A percentile compares a stretch with the other conserved stretches of the same genome.
phyloP scores from a whole-genome alignment of 2,113 vertebrate genomes.

The Pseudorasbora parva region DNA sequence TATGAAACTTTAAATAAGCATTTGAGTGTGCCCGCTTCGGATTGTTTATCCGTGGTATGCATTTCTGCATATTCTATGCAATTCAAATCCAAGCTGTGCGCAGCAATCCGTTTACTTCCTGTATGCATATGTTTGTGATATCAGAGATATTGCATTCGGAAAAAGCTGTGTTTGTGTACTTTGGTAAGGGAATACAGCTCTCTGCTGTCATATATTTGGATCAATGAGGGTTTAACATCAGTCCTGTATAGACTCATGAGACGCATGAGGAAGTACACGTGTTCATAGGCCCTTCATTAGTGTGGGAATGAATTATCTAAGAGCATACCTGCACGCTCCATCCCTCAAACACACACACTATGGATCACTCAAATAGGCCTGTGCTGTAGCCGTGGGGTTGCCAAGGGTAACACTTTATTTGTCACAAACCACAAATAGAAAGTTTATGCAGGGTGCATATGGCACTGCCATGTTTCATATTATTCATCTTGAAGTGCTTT shows the following conservation, averaged over 20 bases:
- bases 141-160: slow-evolving; percentile 8
- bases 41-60: slow-evolving; percentile 6
- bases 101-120: slow-evolving; percentile 1
- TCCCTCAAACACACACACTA: slow-evolving; percentile 1
- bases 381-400: slow-evolving; percentile 32
- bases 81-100: slow-evolving; percentile 9
- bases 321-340: slow-evolving; percentile 1
- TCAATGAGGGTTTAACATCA: slow-evolving; percentile 7
- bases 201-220: neutral
- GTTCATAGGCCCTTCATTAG: neutral
- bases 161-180: slow-evolving; percentile 11
- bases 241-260: neutral
- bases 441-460: slow-evolving; percentile 32
- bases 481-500: slow-evolving; percentile 30
- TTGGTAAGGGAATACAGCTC: slow-evolving; percentile 17
- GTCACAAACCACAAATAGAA: slow-evolving; percentile 28
- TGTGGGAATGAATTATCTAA: slow-evolving; percentile 2
- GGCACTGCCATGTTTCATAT: slow-evolving; percentile 8
- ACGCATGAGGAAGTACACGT: neutral
- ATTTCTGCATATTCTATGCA: slow-evolving; percentile 36
- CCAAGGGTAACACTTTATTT: slow-evolving; percentile 37
- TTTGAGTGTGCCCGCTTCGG: neutral
- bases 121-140: slow-evolving; percentile 13
- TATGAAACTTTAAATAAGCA: neutral
- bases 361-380: slow-evolving; percentile 11